Conservation (phyloP, 1,140 invertebrate genomes). For the Nasonia giraulti region DNA sequence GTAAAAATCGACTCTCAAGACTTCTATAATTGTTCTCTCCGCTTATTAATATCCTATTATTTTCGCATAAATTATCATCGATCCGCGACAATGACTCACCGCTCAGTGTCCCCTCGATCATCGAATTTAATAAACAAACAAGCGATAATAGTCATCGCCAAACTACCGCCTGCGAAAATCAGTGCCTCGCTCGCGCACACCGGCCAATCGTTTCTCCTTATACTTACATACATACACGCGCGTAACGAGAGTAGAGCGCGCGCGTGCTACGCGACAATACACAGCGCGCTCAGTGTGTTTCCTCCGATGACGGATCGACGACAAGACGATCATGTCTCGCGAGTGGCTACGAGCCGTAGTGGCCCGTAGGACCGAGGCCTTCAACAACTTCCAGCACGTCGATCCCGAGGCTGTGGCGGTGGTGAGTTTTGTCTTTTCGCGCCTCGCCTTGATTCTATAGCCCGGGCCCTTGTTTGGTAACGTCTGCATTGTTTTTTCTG, state of each 20-base stretch:
- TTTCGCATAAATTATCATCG: neutral
- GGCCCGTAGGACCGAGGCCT: conserved; percentile 59
- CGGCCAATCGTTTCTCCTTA: neutral
- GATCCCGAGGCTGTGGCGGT: conserved; percentile 62
- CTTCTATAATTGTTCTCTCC: neutral
- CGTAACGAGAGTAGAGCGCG: neutral
- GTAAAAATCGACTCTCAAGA: neutral
- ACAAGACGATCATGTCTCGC: conserved; percentile 52
- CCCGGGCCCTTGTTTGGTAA: no score
- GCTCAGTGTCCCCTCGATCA: neutral
- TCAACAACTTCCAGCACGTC: conserved; percentile 61
- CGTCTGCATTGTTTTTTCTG: no score
- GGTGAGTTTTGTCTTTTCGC: conserved; percentile 56
- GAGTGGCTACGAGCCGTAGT: conserved; percentile 54
- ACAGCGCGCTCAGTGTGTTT: conserved; percentile 25
- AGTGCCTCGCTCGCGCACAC: neutral
- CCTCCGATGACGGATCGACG: neutral
- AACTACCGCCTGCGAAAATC: neutral
- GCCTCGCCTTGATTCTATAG: no score
- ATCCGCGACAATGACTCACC: neutral
- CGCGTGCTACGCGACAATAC: neutral
- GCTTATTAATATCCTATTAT: neutral
- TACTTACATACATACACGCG: neutral
- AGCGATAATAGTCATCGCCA: neutral
- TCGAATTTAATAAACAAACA: neutral